phyloP scores from a whole-genome alignment of 92 coral and sea anemone genomes.

The Desmophyllum pertusum region DNA sequence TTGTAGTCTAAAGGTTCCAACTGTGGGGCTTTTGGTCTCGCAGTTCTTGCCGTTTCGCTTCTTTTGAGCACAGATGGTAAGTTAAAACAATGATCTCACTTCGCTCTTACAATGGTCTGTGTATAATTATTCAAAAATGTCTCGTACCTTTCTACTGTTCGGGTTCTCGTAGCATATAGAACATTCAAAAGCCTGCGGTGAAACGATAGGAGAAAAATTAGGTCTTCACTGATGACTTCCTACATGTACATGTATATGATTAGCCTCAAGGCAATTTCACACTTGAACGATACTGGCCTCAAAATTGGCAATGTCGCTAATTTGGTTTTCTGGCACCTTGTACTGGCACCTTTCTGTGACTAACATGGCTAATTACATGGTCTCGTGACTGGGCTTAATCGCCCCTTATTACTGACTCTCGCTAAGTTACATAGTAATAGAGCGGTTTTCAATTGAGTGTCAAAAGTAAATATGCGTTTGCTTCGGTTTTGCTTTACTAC shows the following conservation, averaged over 20 bases:
- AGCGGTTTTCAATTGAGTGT: too few species aligned
- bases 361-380: neutral
- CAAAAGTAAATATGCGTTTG: too few species aligned
- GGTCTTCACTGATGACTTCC: neutral
- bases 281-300: neutral
- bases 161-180: constrained; percentile 13
- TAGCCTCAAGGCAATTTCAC: neutral
- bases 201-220: neutral
- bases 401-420: too few species aligned
- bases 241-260: too few species aligned
- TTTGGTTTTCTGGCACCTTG: neutral
- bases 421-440: too few species aligned
- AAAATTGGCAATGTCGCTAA: too few species aligned
- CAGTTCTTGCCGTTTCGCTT: too few species aligned
- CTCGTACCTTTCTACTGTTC: constrained; percentile 14
- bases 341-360: neutral
- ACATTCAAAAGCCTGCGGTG: constrained; percentile 38
- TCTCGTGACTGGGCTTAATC: neutral
- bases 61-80: too few species aligned
- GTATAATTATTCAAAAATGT: neutral
- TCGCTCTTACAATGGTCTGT: neutral
- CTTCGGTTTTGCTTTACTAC: too few species aligned
- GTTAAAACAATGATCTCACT: too few species aligned
- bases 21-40: too few species aligned
- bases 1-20: too few species aligned